A percentile compares a stretch with the other conserved stretches of the same genome.
These are phyloP conservation scores for Charaxes varanes DNA, from an alignment of 1,140 invertebrate species.

Conservation along the genomic window DNA sequence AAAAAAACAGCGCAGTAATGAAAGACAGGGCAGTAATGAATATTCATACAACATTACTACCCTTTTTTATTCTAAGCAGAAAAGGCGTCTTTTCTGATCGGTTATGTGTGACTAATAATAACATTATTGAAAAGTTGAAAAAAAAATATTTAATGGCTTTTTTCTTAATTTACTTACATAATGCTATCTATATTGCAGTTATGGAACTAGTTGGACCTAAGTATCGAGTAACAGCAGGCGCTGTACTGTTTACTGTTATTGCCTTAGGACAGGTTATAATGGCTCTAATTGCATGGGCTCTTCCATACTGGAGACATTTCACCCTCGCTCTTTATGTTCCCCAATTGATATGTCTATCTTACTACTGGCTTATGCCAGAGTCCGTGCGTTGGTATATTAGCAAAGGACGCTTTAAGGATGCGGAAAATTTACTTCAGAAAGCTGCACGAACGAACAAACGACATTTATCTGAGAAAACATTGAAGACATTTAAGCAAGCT, in stretches of 20 bases:
- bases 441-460: slow-evolving; percentile 81
- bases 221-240: slow-evolving; percentile 81
- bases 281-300: slow-evolving; percentile 79
- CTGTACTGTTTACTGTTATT: slow-evolving; percentile 81
- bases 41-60: too few species aligned
- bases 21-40: too few species aligned
- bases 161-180: background rate
- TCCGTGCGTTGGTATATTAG: slow-evolving; percentile 84
- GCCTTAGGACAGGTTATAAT: slow-evolving; percentile 82
- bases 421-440: slow-evolving; percentile 74
- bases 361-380: slow-evolving; percentile 78
- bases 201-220: slow-evolving; percentile 82
- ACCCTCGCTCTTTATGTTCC: slow-evolving; percentile 80
- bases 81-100: too few species aligned
- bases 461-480: slow-evolving; percentile 72
- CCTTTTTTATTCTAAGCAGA: too few species aligned
- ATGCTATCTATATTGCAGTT: too few species aligned
- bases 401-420: slow-evolving; percentile 79
- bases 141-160: too few species aligned
- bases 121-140: too few species aligned
- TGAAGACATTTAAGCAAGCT: slow-evolving; percentile 51
- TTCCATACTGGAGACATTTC: slow-evolving; percentile 81
- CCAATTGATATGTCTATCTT: slow-evolving; percentile 77
- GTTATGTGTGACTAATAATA: too few species aligned
- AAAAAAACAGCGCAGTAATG: too few species aligned